phyloP scores from a whole-genome alignment of 2,797 vertebrate genomes.

The Hapalemur alaotrensis region DNA sequence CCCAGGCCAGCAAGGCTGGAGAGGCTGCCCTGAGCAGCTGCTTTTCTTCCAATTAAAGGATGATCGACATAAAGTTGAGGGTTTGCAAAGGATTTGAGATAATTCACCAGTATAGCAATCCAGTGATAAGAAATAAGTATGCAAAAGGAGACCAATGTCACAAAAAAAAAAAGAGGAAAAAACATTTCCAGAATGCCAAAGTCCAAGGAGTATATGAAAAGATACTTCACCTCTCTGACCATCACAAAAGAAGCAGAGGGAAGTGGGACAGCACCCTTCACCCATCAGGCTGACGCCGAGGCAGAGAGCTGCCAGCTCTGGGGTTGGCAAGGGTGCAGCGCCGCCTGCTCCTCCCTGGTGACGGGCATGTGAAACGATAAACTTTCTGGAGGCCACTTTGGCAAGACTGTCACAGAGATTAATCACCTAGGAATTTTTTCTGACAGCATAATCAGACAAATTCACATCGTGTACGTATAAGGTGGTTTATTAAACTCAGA shows the following conservation, averaged over 20 bases:
- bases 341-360: rapidly evolving
- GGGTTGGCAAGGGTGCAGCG: rapidly evolving
- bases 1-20: background rate
- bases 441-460: background rate
- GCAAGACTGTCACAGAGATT: rapidly evolving
- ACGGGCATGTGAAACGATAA: rapidly evolving
- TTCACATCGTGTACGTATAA: background rate
- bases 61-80: background rate
- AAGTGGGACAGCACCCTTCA: rapidly evolving
- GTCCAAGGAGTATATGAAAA: background rate
- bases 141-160: background rate
- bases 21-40: background rate
- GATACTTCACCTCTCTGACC: no score
- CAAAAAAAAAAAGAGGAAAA: background rate
- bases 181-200: background rate
- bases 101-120: background rate
- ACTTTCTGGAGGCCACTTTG: background rate
- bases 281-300: background rate
- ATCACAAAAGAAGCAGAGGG: background rate
- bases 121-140: background rate
- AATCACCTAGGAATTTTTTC: background rate
- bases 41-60: background rate
- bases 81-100: background rate
- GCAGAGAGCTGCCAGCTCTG: rapidly evolving
- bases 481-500: background rate